phyloP scores from a whole-genome alignment of 64 coral and sea anemone genomes.

The Porites australiensis region DNA sequence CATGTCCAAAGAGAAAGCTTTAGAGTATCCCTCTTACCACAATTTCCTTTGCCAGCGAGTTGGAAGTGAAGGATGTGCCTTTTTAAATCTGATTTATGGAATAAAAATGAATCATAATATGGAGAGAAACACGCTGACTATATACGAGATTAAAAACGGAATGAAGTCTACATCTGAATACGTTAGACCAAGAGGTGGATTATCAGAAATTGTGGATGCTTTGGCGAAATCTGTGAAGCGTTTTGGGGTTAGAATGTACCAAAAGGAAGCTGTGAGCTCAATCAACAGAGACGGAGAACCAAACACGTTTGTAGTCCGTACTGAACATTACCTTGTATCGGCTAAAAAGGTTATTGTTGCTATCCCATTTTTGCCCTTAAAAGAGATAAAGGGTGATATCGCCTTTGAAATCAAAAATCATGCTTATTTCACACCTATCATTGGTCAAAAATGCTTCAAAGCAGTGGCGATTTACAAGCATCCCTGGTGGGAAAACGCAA shows the following conservation, averaged over 20 bases:
- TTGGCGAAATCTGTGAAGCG: background rate
- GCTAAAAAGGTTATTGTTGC: background rate
- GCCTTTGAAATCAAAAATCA: background rate
- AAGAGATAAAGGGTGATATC: background rate
- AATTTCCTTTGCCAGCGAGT: background rate
- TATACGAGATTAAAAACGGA: background rate
- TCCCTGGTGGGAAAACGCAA: background rate
- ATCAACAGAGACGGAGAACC: background rate
- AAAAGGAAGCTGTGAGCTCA: background rate
- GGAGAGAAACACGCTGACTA: background rate
- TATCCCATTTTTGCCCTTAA: background rate
- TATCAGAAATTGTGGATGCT: background rate
- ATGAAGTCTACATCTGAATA: background rate
- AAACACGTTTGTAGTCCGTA: background rate
- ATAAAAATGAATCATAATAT: too few species aligned
- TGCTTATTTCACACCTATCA: background rate
- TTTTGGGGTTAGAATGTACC: background rate
- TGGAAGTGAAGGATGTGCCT: conserved; percentile 11
- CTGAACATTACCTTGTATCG: background rate
- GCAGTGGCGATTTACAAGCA: background rate
- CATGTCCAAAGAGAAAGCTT: conserved; percentile 3
- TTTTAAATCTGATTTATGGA: background rate
- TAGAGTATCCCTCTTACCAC: background rate
- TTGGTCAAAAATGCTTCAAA: background rate
- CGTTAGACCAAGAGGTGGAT: background rate